Evolutionary conservation across 1,140 invertebrate species (phyloP).

Genomic region (Drosophila truncata): DNA sequence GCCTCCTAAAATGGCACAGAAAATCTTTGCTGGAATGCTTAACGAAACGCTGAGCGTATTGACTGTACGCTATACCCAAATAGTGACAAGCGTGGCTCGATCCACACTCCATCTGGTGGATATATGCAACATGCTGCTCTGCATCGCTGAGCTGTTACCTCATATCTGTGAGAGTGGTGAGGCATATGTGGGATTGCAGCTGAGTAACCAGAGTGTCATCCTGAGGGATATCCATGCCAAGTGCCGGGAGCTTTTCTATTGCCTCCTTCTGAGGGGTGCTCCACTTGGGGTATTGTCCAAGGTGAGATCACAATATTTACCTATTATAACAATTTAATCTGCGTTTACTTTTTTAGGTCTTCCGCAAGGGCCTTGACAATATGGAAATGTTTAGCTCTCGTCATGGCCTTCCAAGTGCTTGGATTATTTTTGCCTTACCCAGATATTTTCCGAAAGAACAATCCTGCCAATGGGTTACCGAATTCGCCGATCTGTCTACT

Average conservation of each 20-base stretch:
- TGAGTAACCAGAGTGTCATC: slow-evolving; percentile 87
- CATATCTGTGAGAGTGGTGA: slow-evolving; percentile 88
- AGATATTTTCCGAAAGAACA: slow-evolving; percentile 87
- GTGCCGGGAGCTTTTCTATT: slow-evolving; percentile 90
- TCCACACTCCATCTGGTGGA: slow-evolving; percentile 89
- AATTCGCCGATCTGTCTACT: slow-evolving; percentile 86
- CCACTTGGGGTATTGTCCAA: slow-evolving; percentile 90
- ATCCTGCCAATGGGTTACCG: slow-evolving; percentile 85
- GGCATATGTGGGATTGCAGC: slow-evolving; percentile 86
- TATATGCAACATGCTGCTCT: slow-evolving; percentile 90
- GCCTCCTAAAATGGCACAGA: slow-evolving; percentile 92
- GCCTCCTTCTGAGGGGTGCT: slow-evolving; percentile 89
- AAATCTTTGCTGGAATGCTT: slow-evolving; percentile 92
- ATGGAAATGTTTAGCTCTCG: slow-evolving; percentile 86
- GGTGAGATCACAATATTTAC: slow-evolving; percentile 68
- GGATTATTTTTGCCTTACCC: slow-evolving; percentile 89
- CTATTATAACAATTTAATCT: background rate
- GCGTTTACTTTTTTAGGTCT: slow-evolving; percentile 84
- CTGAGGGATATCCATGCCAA: slow-evolving; percentile 92
- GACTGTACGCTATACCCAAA: slow-evolving; percentile 90
- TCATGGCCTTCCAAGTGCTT: slow-evolving; percentile 87
- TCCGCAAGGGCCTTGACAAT: slow-evolving; percentile 87
- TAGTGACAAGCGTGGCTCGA: slow-evolving; percentile 87
- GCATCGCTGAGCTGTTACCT: slow-evolving; percentile 89
- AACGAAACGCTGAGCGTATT: slow-evolving; percentile 92